Conservation (phyloP, 1,140 invertebrate species). For the Stegodyphus dumicola region DNA sequence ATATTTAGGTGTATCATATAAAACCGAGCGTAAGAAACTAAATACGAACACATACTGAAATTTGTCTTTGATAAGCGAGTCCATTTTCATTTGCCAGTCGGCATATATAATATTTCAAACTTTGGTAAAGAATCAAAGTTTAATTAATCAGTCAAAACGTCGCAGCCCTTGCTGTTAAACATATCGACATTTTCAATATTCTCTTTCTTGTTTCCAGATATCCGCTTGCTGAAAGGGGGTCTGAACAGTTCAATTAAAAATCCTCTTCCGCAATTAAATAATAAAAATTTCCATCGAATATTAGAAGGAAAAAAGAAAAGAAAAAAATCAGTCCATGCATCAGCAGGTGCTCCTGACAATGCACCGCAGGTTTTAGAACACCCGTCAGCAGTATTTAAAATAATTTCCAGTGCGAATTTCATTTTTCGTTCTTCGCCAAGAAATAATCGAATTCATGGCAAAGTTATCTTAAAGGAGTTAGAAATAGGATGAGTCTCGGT, state of each 20-base stretch:
- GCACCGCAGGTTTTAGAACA: neutral
- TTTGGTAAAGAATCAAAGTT: too few species aligned
- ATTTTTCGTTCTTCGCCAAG: neutral
- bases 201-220: too few species aligned
- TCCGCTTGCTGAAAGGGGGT: too few species aligned
- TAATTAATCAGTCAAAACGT: too few species aligned
- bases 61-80: too few species aligned
- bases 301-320: neutral
- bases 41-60: too few species aligned
- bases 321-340: neutral
- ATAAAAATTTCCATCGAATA: neutral
- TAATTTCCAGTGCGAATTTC: slow-evolving; percentile 1
- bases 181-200: too few species aligned
- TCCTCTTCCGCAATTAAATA: slow-evolving; percentile 22
- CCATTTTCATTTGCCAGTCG: too few species aligned
- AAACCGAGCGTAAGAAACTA: too few species aligned
- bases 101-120: too few species aligned
- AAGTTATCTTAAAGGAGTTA: slow-evolving; percentile 28
- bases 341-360: slow-evolving; percentile 25
- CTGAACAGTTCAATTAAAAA: slow-evolving; percentile 25
- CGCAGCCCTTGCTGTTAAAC: too few species aligned
- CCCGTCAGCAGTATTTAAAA: slow-evolving; percentile 39
- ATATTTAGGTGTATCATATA: too few species aligned
- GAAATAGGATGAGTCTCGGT: slow-evolving; percentile 12
- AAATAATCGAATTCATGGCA: slow-evolving; percentile 56